Evolutionary conservation across 1,140 invertebrate genomes (phyloP).

Genomic region (Lordiphosa clarofinis): DNA sequence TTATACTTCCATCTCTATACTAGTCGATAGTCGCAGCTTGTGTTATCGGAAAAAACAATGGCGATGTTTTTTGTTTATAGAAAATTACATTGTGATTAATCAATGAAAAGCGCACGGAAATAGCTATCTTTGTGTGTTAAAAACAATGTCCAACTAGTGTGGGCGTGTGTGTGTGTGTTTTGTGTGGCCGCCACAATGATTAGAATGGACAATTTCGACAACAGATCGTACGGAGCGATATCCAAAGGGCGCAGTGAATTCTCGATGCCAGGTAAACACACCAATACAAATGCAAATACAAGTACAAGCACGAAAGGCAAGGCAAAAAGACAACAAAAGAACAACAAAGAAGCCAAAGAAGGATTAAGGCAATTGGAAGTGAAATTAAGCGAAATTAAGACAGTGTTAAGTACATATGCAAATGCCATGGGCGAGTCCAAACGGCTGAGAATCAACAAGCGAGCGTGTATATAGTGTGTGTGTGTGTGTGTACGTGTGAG

Average conservation of each 20-base stretch:
- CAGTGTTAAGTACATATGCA: conserved; percentile 20
- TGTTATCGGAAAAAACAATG: conserved; percentile 38
- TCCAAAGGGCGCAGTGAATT: conserved; percentile 77
- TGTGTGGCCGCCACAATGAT: conserved; percentile 62
- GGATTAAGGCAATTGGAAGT: conserved; percentile 40
- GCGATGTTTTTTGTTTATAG: conserved; percentile 52
- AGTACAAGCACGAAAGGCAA: too few species aligned
- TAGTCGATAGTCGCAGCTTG: too few species aligned
- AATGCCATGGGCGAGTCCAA: conserved; percentile 2
- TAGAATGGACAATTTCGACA: conserved; percentile 77
- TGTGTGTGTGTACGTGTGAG: conserved; percentile 14
- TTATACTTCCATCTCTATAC: not conserved
- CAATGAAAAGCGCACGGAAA: conserved; percentile 56
- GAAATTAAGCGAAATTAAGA: conserved; percentile 27
- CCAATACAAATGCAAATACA: conserved; percentile 5
- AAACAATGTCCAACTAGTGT: conserved; percentile 46
- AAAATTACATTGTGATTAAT: conserved; percentile 36
- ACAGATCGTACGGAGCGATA: conserved; percentile 75
- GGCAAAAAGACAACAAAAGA: conserved; percentile 10
- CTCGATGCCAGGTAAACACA: conserved; percentile 74
- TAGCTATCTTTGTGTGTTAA: conserved; percentile 11
- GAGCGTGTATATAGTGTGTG: conserved; percentile 14
- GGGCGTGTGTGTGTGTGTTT: conserved; percentile 38
- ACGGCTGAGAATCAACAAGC: conserved; percentile 59
- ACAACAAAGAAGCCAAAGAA: conserved; percentile 34